Conservation (phyloP, 2,797 vertebrate species). For the Lophura swinhoii region DNA sequence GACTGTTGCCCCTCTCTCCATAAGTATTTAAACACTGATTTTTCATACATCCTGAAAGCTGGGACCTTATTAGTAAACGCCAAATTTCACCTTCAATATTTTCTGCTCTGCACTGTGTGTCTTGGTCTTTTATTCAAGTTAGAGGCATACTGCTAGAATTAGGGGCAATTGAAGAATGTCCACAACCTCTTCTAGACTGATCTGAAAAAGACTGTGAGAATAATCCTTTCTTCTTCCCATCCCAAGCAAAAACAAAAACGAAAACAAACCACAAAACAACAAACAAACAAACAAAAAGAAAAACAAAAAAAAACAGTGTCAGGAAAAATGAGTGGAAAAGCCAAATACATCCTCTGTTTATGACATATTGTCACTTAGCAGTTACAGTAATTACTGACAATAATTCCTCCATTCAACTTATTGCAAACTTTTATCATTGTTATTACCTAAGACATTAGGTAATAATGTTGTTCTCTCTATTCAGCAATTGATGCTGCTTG, state of each 20-base stretch:
- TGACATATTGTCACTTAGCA: not conserved
- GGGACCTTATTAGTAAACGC: not conserved
- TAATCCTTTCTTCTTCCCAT: not conserved
- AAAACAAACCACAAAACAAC: not conserved
- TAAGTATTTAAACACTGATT: not conserved
- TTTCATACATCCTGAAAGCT: not conserved
- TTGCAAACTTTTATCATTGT: not conserved
- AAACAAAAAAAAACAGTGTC: no score
- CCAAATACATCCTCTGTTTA: not conserved
- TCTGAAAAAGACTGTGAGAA: not conserved
- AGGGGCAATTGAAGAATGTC: not conserved
- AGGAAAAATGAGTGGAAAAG: not conserved
- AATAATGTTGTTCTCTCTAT: not conserved
- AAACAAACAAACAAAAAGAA: no score
- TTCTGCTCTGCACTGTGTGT: not conserved
- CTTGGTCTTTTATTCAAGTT: not conserved
- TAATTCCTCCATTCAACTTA: not conserved
- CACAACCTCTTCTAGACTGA: not conserved
- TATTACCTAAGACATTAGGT: not conserved
- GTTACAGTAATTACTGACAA: not conserved
- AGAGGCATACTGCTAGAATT: not conserved
- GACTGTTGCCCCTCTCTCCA: not conserved
- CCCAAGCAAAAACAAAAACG: not conserved
- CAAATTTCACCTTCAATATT: not conserved
- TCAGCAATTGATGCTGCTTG: not conserved